Base-by-base conservation (phyloP, 2,888 invertebrate genomes). In the Galerucella nymphaeae region DNA sequence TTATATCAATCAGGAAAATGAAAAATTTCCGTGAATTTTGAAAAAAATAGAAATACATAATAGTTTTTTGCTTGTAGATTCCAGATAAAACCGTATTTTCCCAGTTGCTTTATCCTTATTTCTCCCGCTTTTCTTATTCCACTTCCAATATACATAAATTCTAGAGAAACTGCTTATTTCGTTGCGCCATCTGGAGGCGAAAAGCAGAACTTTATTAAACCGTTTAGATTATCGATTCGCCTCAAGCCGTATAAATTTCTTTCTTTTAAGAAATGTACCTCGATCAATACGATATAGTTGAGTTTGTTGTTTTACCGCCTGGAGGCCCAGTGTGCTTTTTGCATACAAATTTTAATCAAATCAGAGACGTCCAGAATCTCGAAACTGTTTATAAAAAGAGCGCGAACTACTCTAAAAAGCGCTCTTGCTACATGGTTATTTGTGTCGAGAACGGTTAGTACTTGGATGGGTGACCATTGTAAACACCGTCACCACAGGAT, bases 151-250 rank as follows among this genome's bases (percentile, higher is more conserved):
- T 13, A n/a, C n/a, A n/a, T 53, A 53, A n/a, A 16, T 53, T 53
- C 8, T 10, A 18, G 9, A n/a, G 18, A 16, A 53, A 9, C 9
- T 18, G 53, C 53, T 53, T 14, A 14, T 16, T 50, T 18, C 38
- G 38, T 41, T 61, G 16, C 38, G 61, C 67, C 67, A 68, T 61
- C 67, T 68, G 18, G 50, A 38, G 38, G 50, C 18, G 14, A 61
- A 18, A 59, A 38, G 67, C 61, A 1, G 4, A 68, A 68, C 59
- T 68, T 61, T 61, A 61, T 50, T 59, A 38, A 14, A 38, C 2
- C 38, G 30, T 9, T 30, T 6, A 30, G 3, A 13, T 66, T 68
- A 68, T 68, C 61, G 67, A 68, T 68, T 61, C 18, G 13, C 30
- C 45, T 8, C 42, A 16, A 18, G 38, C 30, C 2, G 20, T 45